These are phyloP conservation scores for Alentia gelatinosa DNA, from an alignment of 2,888 invertebrate species.

Conservation along the genomic window DNA sequence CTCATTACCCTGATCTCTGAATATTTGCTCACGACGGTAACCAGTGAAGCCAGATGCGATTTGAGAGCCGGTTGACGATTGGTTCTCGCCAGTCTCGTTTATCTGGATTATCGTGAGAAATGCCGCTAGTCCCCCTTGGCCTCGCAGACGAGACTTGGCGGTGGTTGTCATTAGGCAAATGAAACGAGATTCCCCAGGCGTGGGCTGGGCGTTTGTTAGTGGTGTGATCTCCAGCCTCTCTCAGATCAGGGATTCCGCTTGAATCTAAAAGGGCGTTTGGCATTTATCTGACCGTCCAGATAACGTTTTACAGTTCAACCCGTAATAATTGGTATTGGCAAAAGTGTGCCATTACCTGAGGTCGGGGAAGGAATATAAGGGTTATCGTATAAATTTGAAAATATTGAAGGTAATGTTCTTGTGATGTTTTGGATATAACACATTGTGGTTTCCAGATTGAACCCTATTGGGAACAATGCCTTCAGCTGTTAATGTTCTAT, in stretches of 20 bases:
- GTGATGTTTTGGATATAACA: too few relatives aligned
- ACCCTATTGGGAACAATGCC: too few relatives aligned
- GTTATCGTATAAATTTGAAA: too few relatives aligned
- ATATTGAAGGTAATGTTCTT: too few relatives aligned
- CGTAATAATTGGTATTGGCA: too few relatives aligned
- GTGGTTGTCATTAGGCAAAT: conserved; percentile 19
- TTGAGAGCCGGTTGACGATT: conserved; percentile 24
- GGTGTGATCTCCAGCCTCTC: not conserved
- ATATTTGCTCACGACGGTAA: conserved; percentile 17
- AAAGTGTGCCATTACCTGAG: too few relatives aligned
- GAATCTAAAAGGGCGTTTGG: not conserved
- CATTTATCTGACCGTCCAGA: too few relatives aligned
- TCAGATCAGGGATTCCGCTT: not conserved
- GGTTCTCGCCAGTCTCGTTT: conserved; percentile 30
- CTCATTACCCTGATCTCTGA: not conserved
- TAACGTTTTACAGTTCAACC: too few relatives aligned
- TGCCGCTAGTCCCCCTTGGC: not conserved
- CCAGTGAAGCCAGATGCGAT: conserved; percentile 23
- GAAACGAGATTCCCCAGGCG: conserved; percentile 20
- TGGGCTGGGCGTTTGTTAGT: not conserved
- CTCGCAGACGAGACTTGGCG: not conserved
- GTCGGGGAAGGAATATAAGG: too few relatives aligned
- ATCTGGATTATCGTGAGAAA: conserved; percentile 40
- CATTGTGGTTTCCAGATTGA: too few relatives aligned
- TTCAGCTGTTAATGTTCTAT: too few relatives aligned